Percentiles rank a stretch among this genome's conserved stretches.
Evolutionary conservation across 37 sponge, comb jelly and placozoan species (phyloP).

Genomic region (Trichoplax adhaerens): DNA sequence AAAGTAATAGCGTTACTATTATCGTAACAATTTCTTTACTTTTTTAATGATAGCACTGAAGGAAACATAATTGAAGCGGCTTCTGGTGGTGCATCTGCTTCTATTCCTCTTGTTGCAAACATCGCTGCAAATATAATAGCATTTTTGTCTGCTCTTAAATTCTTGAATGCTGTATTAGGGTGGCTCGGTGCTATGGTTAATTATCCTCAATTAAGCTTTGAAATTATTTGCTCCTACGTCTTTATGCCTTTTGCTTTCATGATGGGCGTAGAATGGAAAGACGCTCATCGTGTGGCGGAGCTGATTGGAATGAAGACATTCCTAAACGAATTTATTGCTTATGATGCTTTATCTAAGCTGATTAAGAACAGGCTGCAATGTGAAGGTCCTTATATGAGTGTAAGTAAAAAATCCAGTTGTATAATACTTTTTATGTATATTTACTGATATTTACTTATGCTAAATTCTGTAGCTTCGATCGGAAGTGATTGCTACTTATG

Average conservation of each 20-base stretch:
- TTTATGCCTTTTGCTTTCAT: conserved; percentile 19
- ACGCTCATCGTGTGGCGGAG: conserved; percentile 11
- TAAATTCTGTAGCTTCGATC: conserved; percentile 6
- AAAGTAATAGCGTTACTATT: conserved; percentile 3
- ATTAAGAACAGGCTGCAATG: background rate
- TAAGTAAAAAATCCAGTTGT: too few relatives aligned
- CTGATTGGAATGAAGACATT: conserved; percentile 8
- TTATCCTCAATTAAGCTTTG: background rate
- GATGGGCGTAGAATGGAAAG: conserved; percentile 15
- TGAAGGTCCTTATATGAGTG: too few relatives aligned
- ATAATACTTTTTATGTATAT: too few relatives aligned
- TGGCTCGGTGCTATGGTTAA: background rate
- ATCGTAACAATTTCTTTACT: conserved; percentile 9
- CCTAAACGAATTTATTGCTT: conserved; percentile 15
- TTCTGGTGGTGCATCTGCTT: conserved; percentile 11
- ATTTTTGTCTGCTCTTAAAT: conserved; percentile 1
- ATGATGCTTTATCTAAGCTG: conserved; percentile 7
- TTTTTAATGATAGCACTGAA: conserved; percentile 5
- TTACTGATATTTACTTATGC: background rate
- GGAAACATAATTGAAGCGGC: conserved; percentile 20
- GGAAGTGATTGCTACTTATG: conserved; percentile 16
- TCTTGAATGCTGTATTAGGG: background rate
- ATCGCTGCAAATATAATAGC: conserved; percentile 15
- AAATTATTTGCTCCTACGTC: conserved; percentile 4
- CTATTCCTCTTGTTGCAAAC: conserved; percentile 14